Conservation (phyloP, 2,797 vertebrate species). For the Mormyrops attenuatus region DNA sequence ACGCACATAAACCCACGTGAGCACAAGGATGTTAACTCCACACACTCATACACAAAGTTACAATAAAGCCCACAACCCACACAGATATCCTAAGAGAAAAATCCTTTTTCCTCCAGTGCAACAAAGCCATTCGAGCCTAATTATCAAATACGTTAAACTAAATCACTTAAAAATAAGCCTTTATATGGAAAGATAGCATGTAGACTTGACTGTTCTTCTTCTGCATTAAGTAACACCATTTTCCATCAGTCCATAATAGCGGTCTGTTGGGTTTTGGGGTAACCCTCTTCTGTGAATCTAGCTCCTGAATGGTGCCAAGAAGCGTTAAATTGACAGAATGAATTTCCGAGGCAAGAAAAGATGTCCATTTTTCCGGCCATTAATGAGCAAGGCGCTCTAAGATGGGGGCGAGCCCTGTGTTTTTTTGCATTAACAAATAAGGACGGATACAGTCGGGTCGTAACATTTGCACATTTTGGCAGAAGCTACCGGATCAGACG, state of each 20-base stretch:
- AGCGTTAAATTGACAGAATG: slow-evolving; percentile 44
- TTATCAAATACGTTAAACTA: slow-evolving; percentile 15
- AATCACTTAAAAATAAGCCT: slow-evolving; percentile 3
- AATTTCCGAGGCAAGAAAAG: slow-evolving; percentile 49
- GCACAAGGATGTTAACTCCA: background rate
- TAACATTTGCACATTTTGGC: background rate
- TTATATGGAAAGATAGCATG: slow-evolving; percentile 2
- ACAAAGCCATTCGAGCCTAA: background rate
- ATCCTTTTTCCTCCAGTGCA: background rate
- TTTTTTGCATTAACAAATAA: background rate
- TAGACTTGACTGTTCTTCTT: too few relatives aligned
- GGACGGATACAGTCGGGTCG: background rate
- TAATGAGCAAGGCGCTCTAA: background rate
- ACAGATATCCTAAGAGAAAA: background rate
- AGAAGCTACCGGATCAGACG: background rate
- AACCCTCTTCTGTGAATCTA: slow-evolving; percentile 29
- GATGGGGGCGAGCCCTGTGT: background rate
- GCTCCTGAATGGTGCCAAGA: slow-evolving; percentile 35
- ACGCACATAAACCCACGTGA: background rate
- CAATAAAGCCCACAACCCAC: background rate
- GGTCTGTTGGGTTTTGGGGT: slow-evolving; percentile 34
- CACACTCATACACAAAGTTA: background rate
- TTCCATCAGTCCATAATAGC: background rate
- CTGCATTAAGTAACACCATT: slow-evolving; percentile 23
- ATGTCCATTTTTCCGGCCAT: slow-evolving; percentile 26